Conservation (phyloP, 2,113 vertebrate species). For the Trogon surrucura region DNA sequence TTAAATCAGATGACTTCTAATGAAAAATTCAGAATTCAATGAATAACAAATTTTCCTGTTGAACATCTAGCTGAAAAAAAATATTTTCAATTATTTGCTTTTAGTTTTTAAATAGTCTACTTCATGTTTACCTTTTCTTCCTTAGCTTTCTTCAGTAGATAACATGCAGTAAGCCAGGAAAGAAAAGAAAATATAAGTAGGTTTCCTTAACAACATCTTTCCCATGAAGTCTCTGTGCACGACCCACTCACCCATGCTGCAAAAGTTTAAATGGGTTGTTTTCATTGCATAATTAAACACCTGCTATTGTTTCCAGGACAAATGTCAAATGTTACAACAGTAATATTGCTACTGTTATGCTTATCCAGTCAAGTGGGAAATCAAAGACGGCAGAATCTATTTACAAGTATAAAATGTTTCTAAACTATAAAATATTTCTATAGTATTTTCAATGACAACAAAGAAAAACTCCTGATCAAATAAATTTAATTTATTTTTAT, state of each 20-base stretch:
- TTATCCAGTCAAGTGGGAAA: neutral
- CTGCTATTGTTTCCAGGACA: neutral
- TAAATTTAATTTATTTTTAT: slow-evolving; percentile 7
- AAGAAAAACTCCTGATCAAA: neutral
- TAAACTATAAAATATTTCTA: too few species aligned
- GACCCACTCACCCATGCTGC: neutral
- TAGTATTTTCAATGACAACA: neutral
- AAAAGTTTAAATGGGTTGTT: neutral
- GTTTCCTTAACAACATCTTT: neutral
- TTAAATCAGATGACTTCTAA: neutral
- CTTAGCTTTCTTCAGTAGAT: neutral
- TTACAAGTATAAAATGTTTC: neutral
- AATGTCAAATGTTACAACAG: neutral
- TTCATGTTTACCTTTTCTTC: neutral
- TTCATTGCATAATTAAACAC: neutral
- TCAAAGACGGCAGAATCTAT: neutral
- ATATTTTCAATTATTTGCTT: neutral
- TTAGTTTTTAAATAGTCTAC: neutral
- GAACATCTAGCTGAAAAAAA: neutral
- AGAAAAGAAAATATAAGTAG: neutral
- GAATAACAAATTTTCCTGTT: neutral
- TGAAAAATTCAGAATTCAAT: slow-evolving; percentile 17
- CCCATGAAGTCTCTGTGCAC: neutral
- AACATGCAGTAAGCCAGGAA: neutral
- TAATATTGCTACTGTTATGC: neutral